Evolutionary conservation across 2,113 vertebrate genomes (phyloP).

Genomic region (Steatornis caripensis): DNA sequence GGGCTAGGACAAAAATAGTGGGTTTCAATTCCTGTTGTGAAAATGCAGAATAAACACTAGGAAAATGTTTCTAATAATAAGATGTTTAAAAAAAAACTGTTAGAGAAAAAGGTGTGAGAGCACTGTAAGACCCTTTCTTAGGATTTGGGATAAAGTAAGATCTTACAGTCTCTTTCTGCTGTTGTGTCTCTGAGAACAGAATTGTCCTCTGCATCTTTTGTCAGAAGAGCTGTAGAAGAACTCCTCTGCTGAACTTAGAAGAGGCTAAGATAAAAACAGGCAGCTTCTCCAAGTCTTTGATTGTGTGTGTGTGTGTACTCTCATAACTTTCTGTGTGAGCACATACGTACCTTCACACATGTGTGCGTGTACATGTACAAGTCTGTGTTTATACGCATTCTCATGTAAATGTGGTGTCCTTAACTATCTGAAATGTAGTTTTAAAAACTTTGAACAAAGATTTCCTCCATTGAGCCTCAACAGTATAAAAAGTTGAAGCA

Average conservation of each 20-base stretch:
- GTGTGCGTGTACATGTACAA: not conserved
- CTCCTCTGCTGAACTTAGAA: not conserved
- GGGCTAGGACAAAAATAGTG: not conserved
- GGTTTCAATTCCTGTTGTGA: not conserved
- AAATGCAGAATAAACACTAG: not conserved
- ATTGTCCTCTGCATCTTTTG: not conserved
- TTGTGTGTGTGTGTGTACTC: not conserved
- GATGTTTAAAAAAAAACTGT: not conserved
- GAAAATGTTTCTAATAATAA: not conserved
- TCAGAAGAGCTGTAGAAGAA: not conserved
- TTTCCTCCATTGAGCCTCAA: not conserved
- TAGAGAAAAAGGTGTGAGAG: not conserved
- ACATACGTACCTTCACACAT: not conserved
- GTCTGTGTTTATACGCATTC: not conserved
- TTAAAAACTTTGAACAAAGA: not conserved
- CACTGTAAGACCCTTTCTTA: not conserved
- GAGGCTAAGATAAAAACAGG: not conserved
- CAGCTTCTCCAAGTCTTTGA: not conserved
- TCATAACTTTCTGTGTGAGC: not conserved
- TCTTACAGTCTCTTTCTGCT: not conserved
- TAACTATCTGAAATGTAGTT: not conserved
- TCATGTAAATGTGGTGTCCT: rapidly evolving
- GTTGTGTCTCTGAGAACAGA: not conserved
- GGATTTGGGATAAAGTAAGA: not conserved
- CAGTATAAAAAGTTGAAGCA: not conserved